These are phyloP conservation scores for Salmo trutta DNA, from an alignment of 2,797 vertebrate species.

Conservation along the genomic window DNA sequence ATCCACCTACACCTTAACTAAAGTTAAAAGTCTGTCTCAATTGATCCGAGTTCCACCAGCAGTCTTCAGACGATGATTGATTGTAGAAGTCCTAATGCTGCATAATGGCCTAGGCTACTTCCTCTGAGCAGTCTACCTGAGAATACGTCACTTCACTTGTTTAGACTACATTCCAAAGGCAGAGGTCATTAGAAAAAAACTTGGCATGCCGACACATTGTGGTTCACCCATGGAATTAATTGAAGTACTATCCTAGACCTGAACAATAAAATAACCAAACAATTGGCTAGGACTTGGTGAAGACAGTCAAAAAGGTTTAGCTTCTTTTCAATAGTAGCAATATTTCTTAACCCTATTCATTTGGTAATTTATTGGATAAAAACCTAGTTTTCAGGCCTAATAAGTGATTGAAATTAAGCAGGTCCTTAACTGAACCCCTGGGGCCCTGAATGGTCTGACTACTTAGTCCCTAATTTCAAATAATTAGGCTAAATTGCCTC, in stretches of 20 bases:
- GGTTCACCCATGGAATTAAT: background rate
- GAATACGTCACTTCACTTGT: background rate
- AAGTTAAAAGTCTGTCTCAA: conserved; percentile 25
- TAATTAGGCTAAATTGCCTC: background rate
- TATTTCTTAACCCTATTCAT: background rate
- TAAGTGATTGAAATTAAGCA: background rate
- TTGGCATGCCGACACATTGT: background rate
- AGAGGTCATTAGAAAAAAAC: background rate
- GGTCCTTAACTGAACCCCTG: too few species aligned
- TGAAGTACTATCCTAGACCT: background rate
- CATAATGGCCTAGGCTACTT: conserved; percentile 5
- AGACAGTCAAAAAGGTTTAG: background rate
- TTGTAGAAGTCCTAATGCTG: background rate
- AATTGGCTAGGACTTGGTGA: background rate
- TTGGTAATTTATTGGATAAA: background rate
- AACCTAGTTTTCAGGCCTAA: background rate
- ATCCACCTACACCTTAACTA: background rate
- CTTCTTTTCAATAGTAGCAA: background rate
- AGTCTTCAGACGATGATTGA: background rate
- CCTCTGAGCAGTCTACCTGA: conserved; percentile 8
- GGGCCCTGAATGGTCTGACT: background rate
- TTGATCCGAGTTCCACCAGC: conserved; percentile 40
- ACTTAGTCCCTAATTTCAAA: background rate
- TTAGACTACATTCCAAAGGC: background rate
- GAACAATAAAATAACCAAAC: background rate